A percentile compares a stretch with the other conserved stretches of the same genome.
Evolutionary conservation across 2,888 invertebrate genomes (phyloP).

Genomic region (Pediacus dermestoides): DNA sequence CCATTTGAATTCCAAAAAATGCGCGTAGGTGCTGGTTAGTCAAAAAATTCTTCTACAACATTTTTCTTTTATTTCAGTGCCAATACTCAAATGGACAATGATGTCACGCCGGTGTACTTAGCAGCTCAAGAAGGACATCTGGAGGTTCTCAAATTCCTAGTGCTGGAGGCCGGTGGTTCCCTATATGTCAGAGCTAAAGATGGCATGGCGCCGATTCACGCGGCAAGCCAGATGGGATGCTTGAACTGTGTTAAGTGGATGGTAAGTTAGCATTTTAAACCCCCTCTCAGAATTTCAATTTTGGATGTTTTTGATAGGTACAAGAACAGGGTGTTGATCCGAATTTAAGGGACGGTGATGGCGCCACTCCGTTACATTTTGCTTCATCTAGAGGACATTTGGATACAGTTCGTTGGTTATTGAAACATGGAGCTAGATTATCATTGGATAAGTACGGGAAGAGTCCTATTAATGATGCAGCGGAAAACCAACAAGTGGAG

Average conservation of each 20-base stretch:
- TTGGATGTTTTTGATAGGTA: conserved; percentile 56
- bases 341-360: conserved; percentile 82
- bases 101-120: conserved; percentile 84
- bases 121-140: conserved; percentile 87
- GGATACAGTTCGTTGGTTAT: conserved; percentile 76
- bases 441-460: conserved; percentile 83
- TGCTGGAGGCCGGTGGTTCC: conserved; percentile 78
- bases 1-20: too few relatives aligned
- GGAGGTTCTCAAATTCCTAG: conserved; percentile 80
- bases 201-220: conserved; percentile 88
- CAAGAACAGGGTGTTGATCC: conserved; percentile 81
- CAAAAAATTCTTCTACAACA: too few relatives aligned
- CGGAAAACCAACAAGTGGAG: conserved; percentile 86
- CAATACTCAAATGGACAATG: conserved; percentile 89
- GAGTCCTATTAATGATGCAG: conserved; percentile 87
- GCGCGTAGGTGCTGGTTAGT: too few relatives aligned
- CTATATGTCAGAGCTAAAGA: conserved; percentile 80
- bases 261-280: conserved; percentile 55
- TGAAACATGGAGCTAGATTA: conserved; percentile 77
- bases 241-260: conserved; percentile 85
- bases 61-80: too few relatives aligned
- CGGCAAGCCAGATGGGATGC: conserved; percentile 86
- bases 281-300: neutral
- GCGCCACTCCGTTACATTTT: conserved; percentile 85
- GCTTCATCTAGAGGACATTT: conserved; percentile 82